These are phyloP conservation scores for Lithobates sylvaticus DNA, from an alignment of 2,797 vertebrate species.

Conservation along the genomic window DNA sequence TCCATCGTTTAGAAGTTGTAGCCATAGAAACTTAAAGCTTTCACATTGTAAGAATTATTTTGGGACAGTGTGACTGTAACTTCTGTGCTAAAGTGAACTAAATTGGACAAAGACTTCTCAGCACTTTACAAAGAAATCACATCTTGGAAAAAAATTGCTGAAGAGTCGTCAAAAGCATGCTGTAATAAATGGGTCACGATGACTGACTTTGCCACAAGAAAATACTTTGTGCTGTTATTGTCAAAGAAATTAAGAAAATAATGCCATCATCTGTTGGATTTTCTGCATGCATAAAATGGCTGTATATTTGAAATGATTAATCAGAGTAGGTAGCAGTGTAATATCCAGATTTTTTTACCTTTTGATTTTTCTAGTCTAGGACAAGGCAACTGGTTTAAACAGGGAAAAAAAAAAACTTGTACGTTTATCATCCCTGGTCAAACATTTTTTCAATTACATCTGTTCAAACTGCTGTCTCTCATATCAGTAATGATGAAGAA, in stretches of 20 bases:
- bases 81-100: neutral
- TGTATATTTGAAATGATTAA: too few relatives aligned
- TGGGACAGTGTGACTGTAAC: conserved; percentile 39
- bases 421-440: neutral
- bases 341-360: neutral
- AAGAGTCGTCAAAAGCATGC: neutral
- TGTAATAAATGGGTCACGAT: conserved; percentile 14
- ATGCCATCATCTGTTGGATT: neutral
- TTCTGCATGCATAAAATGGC: neutral
- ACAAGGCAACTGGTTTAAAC: neutral
- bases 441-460: neutral
- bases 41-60: neutral
- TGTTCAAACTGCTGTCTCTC: neutral
- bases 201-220: conserved; percentile 6
- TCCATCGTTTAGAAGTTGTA: neutral
- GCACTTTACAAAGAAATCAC: conserved; percentile 5
- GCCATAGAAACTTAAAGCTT: neutral
- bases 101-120: conserved; percentile 41
- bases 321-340: neutral
- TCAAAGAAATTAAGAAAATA: neutral
- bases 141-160: conserved; percentile 9
- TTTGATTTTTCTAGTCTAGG: neutral
- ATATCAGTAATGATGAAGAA: neutral
- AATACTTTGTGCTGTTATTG: neutral
- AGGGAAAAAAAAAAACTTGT: too few relatives aligned